Evolutionary conservation across 1,140 invertebrate species (phyloP).

Genomic region (Sogatella furcifera): DNA sequence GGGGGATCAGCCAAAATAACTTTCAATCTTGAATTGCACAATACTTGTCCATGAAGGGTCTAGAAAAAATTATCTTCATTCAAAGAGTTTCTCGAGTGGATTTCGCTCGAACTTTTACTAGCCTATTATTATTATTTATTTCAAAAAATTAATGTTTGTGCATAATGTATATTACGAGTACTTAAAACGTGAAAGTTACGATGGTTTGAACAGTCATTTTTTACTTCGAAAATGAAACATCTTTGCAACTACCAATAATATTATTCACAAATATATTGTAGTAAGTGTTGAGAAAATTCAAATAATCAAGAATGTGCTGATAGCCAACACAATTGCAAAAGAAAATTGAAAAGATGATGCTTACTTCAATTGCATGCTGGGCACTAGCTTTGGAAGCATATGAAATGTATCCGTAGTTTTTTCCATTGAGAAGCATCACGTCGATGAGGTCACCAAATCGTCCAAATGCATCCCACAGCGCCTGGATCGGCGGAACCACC

Average conservation of each 20-base stretch:
- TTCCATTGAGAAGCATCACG: slow-evolving; percentile 77
- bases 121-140: too few relatives aligned
- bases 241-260: too few relatives aligned
- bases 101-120: too few relatives aligned
- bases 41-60: slow-evolving; percentile 67
- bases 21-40: slow-evolving; percentile 71
- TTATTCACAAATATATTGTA: too few relatives aligned
- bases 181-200: too few relatives aligned
- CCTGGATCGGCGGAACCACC: slow-evolving; percentile 60
- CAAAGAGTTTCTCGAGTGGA: too few relatives aligned
- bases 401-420: slow-evolving; percentile 86
- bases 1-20: slow-evolving; percentile 81
- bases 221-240: too few relatives aligned
- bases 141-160: too few relatives aligned
- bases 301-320: slow-evolving; percentile 6
- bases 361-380: slow-evolving; percentile 60
- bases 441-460: slow-evolving; percentile 89
- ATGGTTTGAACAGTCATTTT: too few relatives aligned
- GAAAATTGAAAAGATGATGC: not conserved
- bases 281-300: not conserved
- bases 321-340: not conserved
- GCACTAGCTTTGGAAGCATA: slow-evolving; percentile 70
- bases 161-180: too few relatives aligned
- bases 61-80: slow-evolving; percentile 26
- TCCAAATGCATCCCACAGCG: slow-evolving; percentile 81